Conservation (phyloP, 2,888 invertebrate genomes). For the Lasioglossum lativentre region DNA sequence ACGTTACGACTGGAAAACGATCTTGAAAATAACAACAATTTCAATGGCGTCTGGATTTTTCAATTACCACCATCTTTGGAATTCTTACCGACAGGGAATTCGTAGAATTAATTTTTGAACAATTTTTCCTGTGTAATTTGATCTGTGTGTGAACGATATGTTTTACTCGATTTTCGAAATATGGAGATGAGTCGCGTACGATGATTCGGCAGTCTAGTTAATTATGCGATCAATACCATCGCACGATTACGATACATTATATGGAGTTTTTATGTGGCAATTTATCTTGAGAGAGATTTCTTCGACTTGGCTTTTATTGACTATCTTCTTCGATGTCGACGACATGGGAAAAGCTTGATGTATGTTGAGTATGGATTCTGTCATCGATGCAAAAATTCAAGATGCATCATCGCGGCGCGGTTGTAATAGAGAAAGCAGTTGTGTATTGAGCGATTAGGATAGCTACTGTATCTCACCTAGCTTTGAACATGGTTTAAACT, state of each 20-base stretch:
- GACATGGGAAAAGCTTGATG: background rate
- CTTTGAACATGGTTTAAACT: background rate
- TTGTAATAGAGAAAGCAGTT: background rate
- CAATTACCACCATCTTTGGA: background rate
- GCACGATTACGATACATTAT: background rate
- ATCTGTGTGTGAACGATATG: too few species aligned
- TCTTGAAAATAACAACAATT: background rate
- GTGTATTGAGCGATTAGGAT: background rate
- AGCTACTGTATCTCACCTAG: background rate
- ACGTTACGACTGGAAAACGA: background rate
- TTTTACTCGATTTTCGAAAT: too few species aligned
- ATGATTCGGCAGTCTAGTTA: background rate
- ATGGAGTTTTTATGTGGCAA: background rate
- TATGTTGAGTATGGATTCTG: background rate
- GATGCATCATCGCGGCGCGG: background rate
- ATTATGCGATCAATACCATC: background rate
- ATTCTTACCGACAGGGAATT: background rate
- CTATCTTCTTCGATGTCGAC: background rate
- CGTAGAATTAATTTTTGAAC: too few species aligned
- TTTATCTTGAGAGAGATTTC: background rate
- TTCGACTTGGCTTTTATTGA: background rate
- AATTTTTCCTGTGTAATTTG: too few species aligned
- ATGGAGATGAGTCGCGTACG: too few species aligned
- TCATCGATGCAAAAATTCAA: background rate
- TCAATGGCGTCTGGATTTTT: background rate